Percentiles rank a stretch among this genome's conserved stretches.
phyloP scores from a whole-genome alignment of 2,888 invertebrate genomes.

The Pecten maximus region DNA sequence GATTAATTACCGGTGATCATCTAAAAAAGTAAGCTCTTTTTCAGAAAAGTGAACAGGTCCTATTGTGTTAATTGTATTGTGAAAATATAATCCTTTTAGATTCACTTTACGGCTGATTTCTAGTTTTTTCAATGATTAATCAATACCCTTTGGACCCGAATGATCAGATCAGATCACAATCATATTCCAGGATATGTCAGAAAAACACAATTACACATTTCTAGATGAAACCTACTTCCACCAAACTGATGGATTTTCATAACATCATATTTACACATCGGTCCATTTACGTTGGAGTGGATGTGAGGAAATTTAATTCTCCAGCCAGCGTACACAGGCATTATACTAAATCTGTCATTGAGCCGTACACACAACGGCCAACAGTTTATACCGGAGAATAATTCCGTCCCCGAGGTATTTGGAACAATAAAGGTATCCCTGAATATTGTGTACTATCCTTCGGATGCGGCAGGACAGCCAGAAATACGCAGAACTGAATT shows the following conservation, averaged over 20 bases:
- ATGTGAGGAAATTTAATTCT: constrained; percentile 5
- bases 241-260: not conserved
- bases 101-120: not conserved
- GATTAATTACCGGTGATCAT: not conserved
- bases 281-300: not conserved
- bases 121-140: not conserved
- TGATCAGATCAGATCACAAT: not conserved
- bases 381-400: not conserved
- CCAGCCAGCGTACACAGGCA: not conserved
- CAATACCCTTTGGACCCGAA: not conserved
- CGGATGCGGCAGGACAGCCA: not conserved
- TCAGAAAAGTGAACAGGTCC: not conserved
- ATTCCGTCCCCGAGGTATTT: not conserved
- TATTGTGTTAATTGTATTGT: not conserved
- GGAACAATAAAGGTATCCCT: not conserved
- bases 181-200: not conserved
- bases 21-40: not conserved
- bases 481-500: not conserved
- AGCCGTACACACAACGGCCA: not conserved
- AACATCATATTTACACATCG: not conserved
- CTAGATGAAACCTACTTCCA: not conserved
- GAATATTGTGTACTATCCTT: not conserved
- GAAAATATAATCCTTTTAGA: not conserved
- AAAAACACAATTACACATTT: not conserved
- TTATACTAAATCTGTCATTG: not conserved